Evolutionary conservation across 1,140 invertebrate genomes (phyloP).

Genomic region (Eueides isabella): DNA sequence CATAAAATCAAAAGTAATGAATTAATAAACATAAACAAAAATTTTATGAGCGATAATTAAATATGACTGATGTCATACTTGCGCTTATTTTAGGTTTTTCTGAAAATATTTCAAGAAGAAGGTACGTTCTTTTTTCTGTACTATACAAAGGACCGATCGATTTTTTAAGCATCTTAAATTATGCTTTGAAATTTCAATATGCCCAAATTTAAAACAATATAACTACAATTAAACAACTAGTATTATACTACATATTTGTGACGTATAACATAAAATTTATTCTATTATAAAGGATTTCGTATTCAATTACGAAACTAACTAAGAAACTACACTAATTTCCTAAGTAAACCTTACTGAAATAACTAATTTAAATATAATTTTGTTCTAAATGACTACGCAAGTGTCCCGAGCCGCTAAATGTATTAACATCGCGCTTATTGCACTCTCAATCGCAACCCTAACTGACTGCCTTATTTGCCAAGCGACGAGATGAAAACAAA

Average conservation of each 20-base stretch:
- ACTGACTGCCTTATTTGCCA: constrained; percentile 76
- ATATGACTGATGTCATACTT: too few species aligned
- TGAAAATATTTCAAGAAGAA: too few species aligned
- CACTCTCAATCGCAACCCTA: constrained; percentile 68
- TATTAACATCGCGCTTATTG: constrained; percentile 72
- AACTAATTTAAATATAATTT: constrained; percentile 62
- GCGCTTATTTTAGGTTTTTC: too few species aligned
- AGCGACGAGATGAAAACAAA: constrained; percentile 47
- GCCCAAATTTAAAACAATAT: not conserved
- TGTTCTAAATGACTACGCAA: constrained; percentile 61
- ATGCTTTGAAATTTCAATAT: too few species aligned
- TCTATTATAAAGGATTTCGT: not conserved
- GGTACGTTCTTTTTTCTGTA: too few species aligned
- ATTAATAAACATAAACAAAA: too few species aligned
- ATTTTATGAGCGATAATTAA: too few species aligned
- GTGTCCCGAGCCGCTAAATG: constrained; percentile 62
- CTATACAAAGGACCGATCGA: too few species aligned
- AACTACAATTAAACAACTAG: too few species aligned
- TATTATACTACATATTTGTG: too few species aligned
- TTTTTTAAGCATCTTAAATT: too few species aligned
- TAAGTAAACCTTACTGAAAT: constrained; percentile 22
- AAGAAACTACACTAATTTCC: constrained; percentile 7
- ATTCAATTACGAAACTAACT: not conserved
- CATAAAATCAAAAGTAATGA: too few species aligned
- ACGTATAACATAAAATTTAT: not conserved